phyloP scores from a whole-genome alignment of 2,888 invertebrate genomes.

The Craniophora ligustri region DNA sequence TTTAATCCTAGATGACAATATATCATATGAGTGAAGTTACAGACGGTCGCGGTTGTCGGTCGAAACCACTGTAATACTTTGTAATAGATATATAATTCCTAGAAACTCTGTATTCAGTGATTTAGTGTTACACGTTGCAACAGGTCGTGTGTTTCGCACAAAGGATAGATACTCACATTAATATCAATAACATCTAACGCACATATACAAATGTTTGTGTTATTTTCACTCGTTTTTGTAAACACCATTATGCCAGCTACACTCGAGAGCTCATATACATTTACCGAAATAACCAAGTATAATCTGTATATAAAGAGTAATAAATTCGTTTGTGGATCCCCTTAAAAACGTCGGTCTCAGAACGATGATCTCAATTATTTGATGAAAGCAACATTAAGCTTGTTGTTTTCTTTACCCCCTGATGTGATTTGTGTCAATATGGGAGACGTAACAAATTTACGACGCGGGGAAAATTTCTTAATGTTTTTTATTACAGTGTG shows the following conservation, averaged over 20 bases:
- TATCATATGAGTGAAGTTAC: too few species aligned
- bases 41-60: too few species aligned
- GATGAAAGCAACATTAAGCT: constrained; percentile 8
- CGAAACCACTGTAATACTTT: too few species aligned
- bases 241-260: constrained; percentile 2
- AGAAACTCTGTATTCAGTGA: too few species aligned
- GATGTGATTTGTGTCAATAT: constrained; percentile 20
- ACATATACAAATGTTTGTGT: background rate
- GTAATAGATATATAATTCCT: too few species aligned
- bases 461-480: background rate
- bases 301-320: constrained; percentile 3
- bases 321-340: constrained; percentile 16
- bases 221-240: constrained; percentile 1
- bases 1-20: too few species aligned
- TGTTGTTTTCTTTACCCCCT: constrained; percentile 4
- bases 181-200: background rate
- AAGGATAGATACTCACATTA: constrained; percentile 9
- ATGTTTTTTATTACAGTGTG: constrained; percentile 1
- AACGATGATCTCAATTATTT: constrained; percentile 15
- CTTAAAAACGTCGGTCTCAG: background rate
- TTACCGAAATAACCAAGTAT: too few species aligned
- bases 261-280: constrained; percentile 2
- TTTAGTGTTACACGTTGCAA: too few species aligned
- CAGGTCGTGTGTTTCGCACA: too few species aligned
- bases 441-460: background rate